Conservation (phyloP, 2,888 invertebrate species). For the Chrysomela aeneicollis region DNA sequence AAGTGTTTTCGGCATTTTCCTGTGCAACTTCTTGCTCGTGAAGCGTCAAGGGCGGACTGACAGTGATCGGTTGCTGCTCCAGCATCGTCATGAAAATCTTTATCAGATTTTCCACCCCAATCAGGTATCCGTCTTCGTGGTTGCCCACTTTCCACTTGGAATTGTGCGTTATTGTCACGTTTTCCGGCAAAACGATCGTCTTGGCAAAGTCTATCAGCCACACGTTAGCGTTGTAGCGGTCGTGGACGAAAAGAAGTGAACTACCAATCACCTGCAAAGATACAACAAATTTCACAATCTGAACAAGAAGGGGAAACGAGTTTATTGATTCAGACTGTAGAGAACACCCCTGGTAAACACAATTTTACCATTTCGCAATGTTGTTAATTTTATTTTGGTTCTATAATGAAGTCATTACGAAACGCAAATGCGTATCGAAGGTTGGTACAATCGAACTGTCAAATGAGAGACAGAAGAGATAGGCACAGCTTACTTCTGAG, state of each 20-base stretch:
- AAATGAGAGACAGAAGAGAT: too few species aligned
- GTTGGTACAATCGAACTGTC: too few species aligned
- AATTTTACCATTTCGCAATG: too few species aligned
- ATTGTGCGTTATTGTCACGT: slow-evolving; percentile 78
- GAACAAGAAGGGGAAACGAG: too few species aligned
- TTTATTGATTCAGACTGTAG: too few species aligned
- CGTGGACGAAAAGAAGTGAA: slow-evolving; percentile 94
- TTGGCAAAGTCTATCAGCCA: slow-evolving; percentile 99
- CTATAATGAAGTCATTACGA: too few species aligned
- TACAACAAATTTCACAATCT: background rate
- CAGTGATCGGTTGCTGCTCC: slow-evolving; percentile 57
- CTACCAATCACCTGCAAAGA: slow-evolving; percentile 82
- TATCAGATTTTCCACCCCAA: slow-evolving; percentile 90
- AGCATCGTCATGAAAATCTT: slow-evolving; percentile 78
- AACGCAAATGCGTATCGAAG: too few species aligned
- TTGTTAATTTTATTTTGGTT: too few species aligned
- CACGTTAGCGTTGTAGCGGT: slow-evolving; percentile 84
- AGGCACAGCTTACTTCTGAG: too few species aligned
- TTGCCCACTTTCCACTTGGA: slow-evolving; percentile 93
- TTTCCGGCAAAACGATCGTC: slow-evolving; percentile 81
- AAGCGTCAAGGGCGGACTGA: slow-evolving; percentile 55
- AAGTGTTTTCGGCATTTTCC: slow-evolving; percentile 35
- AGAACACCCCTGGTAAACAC: too few species aligned
- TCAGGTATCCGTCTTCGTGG: slow-evolving; percentile 95
- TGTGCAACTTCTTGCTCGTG: slow-evolving; percentile 50